Conservation (phyloP, 2,797 vertebrate genomes). For the Balearica regulorum region DNA sequence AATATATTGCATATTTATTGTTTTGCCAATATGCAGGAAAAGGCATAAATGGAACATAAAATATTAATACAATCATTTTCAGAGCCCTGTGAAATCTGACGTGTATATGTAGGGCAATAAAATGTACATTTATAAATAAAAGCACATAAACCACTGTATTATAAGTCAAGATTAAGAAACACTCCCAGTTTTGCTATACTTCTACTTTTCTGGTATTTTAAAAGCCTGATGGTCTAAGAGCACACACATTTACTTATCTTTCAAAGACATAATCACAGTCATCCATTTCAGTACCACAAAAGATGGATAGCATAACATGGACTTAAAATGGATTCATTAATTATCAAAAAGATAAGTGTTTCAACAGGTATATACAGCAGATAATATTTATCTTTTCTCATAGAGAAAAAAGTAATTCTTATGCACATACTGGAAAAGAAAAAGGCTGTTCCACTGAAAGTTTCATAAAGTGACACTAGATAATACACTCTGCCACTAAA, state of each 20-base stretch:
- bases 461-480: conserved; percentile 69
- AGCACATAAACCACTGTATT: neutral
- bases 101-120: neutral
- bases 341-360: conserved; percentile 82
- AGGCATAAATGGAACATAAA: neutral
- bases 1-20: neutral
- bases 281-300: conserved; percentile 79
- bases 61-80: neutral
- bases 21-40: neutral
- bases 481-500: conserved; percentile 61
- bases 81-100: neutral
- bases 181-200: conserved; percentile 43
- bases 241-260: conserved; percentile 79
- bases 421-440: conserved; percentile 60
- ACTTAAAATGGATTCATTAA: conserved; percentile 80
- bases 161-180: conserved; percentile 51
- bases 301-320: conserved; percentile 76
- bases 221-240: conserved; percentile 79
- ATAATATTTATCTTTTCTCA: conserved; percentile 80
- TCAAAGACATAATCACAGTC: conserved; percentile 81
- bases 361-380: conserved; percentile 82
- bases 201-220: conserved; percentile 72
- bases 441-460: conserved; percentile 47
- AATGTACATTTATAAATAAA: neutral
- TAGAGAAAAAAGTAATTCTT: conserved; percentile 76